A percentile compares a stretch with the other conserved stretches of the same genome.
phyloP scores from a whole-genome alignment of 2,888 invertebrate genomes.

The Cyclophora punctaria region DNA sequence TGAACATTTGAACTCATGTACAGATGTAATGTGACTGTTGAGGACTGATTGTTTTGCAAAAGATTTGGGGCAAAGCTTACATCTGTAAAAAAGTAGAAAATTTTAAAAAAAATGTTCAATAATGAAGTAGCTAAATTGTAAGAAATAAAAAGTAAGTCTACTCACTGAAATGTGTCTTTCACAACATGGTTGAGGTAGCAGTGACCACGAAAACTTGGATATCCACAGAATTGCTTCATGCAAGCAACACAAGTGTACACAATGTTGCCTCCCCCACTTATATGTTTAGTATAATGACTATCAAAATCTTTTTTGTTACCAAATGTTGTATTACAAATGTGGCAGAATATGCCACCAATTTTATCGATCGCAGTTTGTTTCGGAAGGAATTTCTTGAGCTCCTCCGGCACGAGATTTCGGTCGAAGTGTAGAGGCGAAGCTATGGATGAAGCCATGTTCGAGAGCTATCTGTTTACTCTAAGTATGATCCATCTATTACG shows the following conservation, averaged over 20 bases:
- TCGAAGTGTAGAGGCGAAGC: conserved; percentile 9
- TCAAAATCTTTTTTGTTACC: conserved; percentile 71
- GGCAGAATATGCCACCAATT: conserved; percentile 74
- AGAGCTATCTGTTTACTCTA: conserved; percentile 28
- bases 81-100: conserved; percentile 36
- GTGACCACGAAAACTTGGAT: conserved; percentile 75
- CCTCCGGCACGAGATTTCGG: conserved; percentile 5
- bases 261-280: conserved; percentile 33
- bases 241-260: conserved; percentile 76
- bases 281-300: conserved; percentile 64
- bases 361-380: conserved; percentile 57
- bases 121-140: not conserved
- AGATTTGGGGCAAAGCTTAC: conserved; percentile 44
- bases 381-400: conserved; percentile 16
- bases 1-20: conserved; percentile 48
- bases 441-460: conserved; percentile 42
- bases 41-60: conserved; percentile 48
- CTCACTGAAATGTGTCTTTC: conserved; percentile 73
- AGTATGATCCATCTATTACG: conserved; percentile 59
- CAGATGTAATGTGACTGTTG: conserved; percentile 41
- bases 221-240: conserved; percentile 66
- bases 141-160: conserved; percentile 4
- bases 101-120: not conserved
- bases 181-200: conserved; percentile 73
- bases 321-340: conserved; percentile 68